Percentiles rank a stretch among this genome's conserved stretches.
phyloP scores from a whole-genome alignment of 2,888 invertebrate genomes.

The Troglohyphantes excavatus region DNA sequence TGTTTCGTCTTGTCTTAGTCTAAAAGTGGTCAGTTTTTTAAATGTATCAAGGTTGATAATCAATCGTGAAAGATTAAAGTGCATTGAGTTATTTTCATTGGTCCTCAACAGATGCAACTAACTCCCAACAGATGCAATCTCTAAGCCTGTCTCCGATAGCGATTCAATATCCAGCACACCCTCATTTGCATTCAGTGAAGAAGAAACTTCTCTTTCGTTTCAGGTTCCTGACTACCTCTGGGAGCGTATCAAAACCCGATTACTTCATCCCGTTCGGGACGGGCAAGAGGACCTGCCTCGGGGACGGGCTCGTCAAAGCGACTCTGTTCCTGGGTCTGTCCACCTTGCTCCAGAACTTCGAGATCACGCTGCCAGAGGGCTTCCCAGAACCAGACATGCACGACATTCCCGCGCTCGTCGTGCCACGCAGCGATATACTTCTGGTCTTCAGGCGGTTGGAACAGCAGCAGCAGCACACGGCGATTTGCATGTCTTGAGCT shows the following conservation, averaged over 20 bases:
- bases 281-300: conserved; percentile 92
- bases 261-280: conserved; percentile 94
- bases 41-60: too few species aligned
- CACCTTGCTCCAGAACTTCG: conserved; percentile 88
- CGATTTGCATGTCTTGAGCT: conserved; percentile 46
- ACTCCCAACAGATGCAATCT: too few species aligned
- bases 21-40: too few species aligned
- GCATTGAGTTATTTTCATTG: too few species aligned
- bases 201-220: conserved; percentile 42
- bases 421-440: conserved; percentile 59
- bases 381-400: conserved; percentile 82
- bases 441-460: conserved; percentile 66
- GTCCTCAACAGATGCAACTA: too few species aligned
- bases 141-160: not conserved
- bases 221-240: conserved; percentile 82
- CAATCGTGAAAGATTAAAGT: too few species aligned
- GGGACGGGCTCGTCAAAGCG: conserved; percentile 89
- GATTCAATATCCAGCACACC: not conserved
- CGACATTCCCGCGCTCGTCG: conserved; percentile 73
- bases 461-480: not conserved
- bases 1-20: too few species aligned
- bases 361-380: conserved; percentile 85
- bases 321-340: conserved; percentile 88
- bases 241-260: conserved; percentile 86
- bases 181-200: conserved; percentile 43